Base-by-base conservation (phyloP, 1,140 invertebrate species). In the Lanistes nyassanus region DNA sequence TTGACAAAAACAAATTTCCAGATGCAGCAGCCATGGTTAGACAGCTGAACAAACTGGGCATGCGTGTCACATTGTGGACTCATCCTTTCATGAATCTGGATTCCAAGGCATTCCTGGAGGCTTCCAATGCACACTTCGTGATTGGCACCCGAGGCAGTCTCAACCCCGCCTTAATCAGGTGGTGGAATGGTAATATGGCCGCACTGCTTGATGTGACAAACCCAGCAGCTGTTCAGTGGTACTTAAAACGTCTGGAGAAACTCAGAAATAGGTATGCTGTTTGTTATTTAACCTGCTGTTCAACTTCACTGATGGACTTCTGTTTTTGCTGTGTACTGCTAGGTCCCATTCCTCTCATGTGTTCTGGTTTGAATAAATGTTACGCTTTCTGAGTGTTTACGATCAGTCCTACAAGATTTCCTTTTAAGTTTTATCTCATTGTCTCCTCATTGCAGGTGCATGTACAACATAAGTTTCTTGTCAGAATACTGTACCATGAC, bases 41-140 rank as follows among this genome's bases (percentile, higher is more conserved):
- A 2, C 84, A 92, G 31, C 80, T 97, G 0, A 94, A 95, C 79
- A 80, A 84, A 0, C 86, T 92, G 78, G 93, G 93, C 0, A 95
- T 94, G 80, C 90, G 93, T 2, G 93, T 95, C 0, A 95, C 95
- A 0, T 86, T 98, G 0, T 98, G 97, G 96, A 92, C 95, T 26
- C 96, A 98, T 92, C 96, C 96, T 0, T 98, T 98, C 81, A 94
- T 97, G 39, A 97, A 97, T 83, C 90, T 91, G 53, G 91, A 93
- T 65, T 96, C 95, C 82, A 86, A 91, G n/a, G 90, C 91, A 1
- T 93, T 92, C 78, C 92, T 64, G 6, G 65, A 77, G 76, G 67
- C 78, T 0, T 69, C 73, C 6, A 37, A 55, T 3, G 67, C 79
- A 11, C 74, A 77, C 0, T 90, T 85, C 80, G 81, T 89, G 13